Evolutionary conservation across 2,888 invertebrate genomes (phyloP).

Genomic region (Leucophenga maculata): DNA sequence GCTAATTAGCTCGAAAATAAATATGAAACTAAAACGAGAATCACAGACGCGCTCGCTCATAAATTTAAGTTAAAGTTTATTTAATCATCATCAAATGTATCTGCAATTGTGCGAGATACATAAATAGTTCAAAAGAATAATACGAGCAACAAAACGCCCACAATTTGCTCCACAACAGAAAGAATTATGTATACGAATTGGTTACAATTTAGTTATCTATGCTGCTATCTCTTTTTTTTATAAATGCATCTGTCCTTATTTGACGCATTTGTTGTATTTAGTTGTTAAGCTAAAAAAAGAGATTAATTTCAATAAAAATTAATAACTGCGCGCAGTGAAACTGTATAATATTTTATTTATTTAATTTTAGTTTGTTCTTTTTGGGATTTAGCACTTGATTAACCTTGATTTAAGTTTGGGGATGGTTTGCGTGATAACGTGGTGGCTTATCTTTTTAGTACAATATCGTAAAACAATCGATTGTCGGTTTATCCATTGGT

Average conservation of each 20-base stretch:
- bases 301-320: conserved; percentile 16
- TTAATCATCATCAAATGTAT: conserved; percentile 68
- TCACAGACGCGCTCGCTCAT: conserved; percentile 49
- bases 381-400: conserved; percentile 35
- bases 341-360: conserved; percentile 4
- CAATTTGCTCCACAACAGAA: conserved; percentile 44
- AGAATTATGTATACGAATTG: too few species aligned
- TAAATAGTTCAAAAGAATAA: conserved; percentile 28
- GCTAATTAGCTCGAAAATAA: conserved; percentile 35
- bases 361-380: too few species aligned
- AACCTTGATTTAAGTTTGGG: conserved; percentile 31
- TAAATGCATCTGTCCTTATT: too few species aligned
- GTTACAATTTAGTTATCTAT: too few species aligned
- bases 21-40: background rate
- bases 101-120: conserved; percentile 25
- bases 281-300: conserved; percentile 4
- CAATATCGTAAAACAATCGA: background rate
- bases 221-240: conserved; percentile 1
- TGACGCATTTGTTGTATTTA: background rate
- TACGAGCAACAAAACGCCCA: conserved; percentile 50
- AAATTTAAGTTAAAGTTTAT: conserved; percentile 68
- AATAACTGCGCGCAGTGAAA: conserved; percentile 9
- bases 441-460: conserved; percentile 1
- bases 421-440: conserved; percentile 7
- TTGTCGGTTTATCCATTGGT: background rate